A percentile compares a stretch with the other conserved stretches of the same genome.
Conservation (phyloP, 2,113 vertebrate species). For the Urocynchramus pylzowi region DNA sequence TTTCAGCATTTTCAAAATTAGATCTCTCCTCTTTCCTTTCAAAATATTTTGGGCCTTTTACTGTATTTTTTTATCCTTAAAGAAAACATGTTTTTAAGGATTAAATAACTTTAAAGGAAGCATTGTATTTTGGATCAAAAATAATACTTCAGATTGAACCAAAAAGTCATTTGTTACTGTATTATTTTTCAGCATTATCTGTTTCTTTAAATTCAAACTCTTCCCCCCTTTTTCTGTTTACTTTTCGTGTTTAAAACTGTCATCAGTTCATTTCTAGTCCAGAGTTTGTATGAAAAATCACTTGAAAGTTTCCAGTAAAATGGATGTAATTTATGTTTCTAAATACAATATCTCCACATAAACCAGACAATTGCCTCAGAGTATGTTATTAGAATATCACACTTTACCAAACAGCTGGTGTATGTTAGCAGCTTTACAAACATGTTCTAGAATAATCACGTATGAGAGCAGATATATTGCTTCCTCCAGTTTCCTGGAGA, state of each 20-base stretch:
- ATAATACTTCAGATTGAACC: neutral
- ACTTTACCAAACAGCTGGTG: neutral
- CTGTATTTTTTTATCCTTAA: neutral
- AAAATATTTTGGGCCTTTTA: neutral
- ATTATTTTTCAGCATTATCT: neutral
- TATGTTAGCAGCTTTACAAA: neutral
- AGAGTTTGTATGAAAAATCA: neutral
- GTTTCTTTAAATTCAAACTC: neutral
- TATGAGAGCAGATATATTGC: neutral
- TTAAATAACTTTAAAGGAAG: neutral
- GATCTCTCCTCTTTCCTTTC: neutral
- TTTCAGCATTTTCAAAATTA: constrained; percentile 44
- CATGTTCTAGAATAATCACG: neutral
- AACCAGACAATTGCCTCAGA: neutral
- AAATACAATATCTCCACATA: neutral
- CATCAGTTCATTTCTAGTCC: neutral
- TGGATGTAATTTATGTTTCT: neutral
- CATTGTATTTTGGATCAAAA: neutral
- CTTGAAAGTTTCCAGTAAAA: neutral
- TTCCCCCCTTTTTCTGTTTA: rapidly evolving
- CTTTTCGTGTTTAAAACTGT: neutral
- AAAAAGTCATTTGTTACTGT: neutral
- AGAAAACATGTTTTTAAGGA: neutral
- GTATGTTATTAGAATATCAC: neutral
- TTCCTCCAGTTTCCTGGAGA: neutral